Conservation (phyloP, 2,797 vertebrate genomes). For the Megalops cyprinoides region DNA sequence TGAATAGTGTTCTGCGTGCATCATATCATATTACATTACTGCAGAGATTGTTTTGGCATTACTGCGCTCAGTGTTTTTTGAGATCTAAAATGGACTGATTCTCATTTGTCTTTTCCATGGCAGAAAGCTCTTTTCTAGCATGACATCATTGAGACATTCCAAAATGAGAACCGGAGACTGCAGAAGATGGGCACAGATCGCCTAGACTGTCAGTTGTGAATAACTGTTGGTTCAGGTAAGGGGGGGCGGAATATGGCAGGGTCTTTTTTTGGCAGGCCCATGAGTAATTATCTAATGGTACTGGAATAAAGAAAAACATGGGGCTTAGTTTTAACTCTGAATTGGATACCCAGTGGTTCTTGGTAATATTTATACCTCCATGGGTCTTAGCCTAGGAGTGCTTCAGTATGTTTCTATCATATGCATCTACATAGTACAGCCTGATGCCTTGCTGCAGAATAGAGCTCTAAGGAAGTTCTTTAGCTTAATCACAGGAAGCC, state of each 20-base stretch:
- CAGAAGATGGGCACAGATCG: not conserved
- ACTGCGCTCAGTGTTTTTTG: too few species aligned
- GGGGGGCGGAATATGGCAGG: not conserved
- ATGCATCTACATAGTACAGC: not conserved
- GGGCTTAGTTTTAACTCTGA: not conserved
- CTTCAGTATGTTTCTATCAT: not conserved
- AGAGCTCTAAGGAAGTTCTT: not conserved
- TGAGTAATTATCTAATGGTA: not conserved
- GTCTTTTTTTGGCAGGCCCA: not conserved
- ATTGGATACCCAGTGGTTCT: not conserved
- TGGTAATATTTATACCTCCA: constrained; percentile 10
- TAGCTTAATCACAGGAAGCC: not conserved
- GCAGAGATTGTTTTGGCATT: not conserved
- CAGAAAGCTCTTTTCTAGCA: not conserved
- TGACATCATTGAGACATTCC: not conserved
- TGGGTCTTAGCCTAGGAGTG: not conserved
- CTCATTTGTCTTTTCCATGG: not conserved
- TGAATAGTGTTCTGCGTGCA: too few species aligned
- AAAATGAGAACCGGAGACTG: not conserved
- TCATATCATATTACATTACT: too few species aligned
- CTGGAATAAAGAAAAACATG: not conserved
- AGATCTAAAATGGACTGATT: not conserved
- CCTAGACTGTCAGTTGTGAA: not conserved
- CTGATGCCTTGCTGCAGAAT: too few species aligned
- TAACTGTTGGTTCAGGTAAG: not conserved